Evolutionary conservation across 2,797 vertebrate species (phyloP), one percentile per base, ranked within the genome.

Genomic region (Enteromius viviparus): DNA sequence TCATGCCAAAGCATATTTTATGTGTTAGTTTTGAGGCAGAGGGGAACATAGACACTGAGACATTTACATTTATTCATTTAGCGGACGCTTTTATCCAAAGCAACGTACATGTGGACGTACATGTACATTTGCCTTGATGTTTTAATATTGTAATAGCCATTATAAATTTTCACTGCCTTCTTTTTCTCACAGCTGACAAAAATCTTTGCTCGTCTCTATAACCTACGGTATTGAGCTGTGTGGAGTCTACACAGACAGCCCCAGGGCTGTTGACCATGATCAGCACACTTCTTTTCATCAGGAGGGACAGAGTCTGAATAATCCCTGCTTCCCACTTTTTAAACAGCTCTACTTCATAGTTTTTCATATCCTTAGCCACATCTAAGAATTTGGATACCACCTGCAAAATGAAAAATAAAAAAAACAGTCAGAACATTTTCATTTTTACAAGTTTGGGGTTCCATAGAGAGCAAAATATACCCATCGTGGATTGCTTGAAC

Each of bases 231-330:
- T 93, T 90, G 23, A 6, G 69, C 6, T 66, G 23, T 17, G 23
- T 21, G 19, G 62, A 81, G 37, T 87, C 88, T 84, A 85, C 84
- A n/a, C 58, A 78, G 37, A 85, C 4, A 53, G 47, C 32, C 29
- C 85, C 8, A 15, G 66, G 74, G 81, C 75, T 12, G 21, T 80
- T 11, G 17, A 90, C 79, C 76, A 91, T 91, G 9, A 90, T 75
- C 71, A 99, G 91, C 7, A 99, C 76, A 8, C 86, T 85, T 76
- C 91, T 96, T 90, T 95, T 97, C 93, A 99, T 78, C 6, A 98
- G 88, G 1, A 80, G 9, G 0, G 95, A 95, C 51, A 99, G 88
- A 0, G 34, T 82, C 0, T 89, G 87, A 78, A 94, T 92, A 0
- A 94, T 94, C 15, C 66, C 87, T 0, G 89, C 89, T 65, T 58